Evolutionary conservation across 2,113 vertebrate species (phyloP), one percentile per base, ranked within the genome.

Genomic region (Hippolais icterina): DNA sequence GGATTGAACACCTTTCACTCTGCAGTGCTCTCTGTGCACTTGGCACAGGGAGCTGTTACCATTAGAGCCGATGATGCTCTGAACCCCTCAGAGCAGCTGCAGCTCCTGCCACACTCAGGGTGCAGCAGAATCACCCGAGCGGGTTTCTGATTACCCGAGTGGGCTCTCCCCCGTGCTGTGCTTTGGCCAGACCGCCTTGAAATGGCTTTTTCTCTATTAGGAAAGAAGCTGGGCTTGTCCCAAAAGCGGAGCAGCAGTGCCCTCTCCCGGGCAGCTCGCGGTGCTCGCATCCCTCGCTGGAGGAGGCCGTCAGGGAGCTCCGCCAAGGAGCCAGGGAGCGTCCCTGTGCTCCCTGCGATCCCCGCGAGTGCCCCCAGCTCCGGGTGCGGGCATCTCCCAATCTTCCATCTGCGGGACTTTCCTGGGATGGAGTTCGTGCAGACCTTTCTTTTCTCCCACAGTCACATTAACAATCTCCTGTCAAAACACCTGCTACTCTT

Each of bases 161-260:
- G 2, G 15, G 12, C 4, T 59, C 44, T 71, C 2, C 31, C 5
- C 2, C 4, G 3, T 6, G 47, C 39, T 10, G 33, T 17, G 61
- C 53, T 23, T 12, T 2, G 49, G 31, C 31, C 17, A 2, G 28
- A 37, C 23, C 24, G n/a, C 21, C 19, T n/a, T 33, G 47, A 10
- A 17, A 9, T 0, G 39, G 5, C 24, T 69, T 68, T 76, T 46
- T 19, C 4, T 11, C 7, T 13, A 0, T 25, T 6, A 2, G 24
- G 5, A 25, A 31, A 9, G 2, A 3, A 5, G 16, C 9, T 28
- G 2, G 0, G 25, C 1, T 33, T 17, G 27, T 59, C 12, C 13
- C 76, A 59, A 50, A 90, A 66, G 83, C 56, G 18, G 64, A 80
- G 68, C 91, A 75, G 93, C 91, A 92, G 91, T 93, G 96, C 96